phyloP scores from a whole-genome alignment of 2,113 vertebrate species.

The Gymnocephalus cernua region DNA sequence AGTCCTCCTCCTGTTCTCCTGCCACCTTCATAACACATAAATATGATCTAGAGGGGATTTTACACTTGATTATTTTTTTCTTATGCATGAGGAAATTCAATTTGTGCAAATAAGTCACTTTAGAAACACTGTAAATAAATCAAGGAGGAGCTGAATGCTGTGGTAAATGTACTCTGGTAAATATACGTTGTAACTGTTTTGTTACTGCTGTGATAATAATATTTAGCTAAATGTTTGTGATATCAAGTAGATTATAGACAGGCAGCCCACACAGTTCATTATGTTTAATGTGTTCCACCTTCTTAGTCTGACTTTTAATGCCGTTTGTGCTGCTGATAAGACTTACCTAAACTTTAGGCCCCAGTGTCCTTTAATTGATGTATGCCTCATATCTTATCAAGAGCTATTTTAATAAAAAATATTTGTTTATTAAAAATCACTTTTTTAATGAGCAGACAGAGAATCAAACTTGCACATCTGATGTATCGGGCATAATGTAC shows the following conservation, averaged over 20 bases:
- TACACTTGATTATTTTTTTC: slow-evolving; percentile 13
- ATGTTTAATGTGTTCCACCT: slow-evolving; percentile 10
- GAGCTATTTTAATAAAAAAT: background rate
- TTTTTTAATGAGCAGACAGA: slow-evolving; percentile 9
- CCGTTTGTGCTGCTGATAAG: background rate
- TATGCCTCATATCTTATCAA: background rate
- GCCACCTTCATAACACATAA: slow-evolving; percentile 9
- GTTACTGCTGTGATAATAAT: background rate
- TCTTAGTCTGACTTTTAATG: background rate
- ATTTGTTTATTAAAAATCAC: background rate
- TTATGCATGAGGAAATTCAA: slow-evolving; percentile 7
- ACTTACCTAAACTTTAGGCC: background rate
- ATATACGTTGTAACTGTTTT: slow-evolving; percentile 3
- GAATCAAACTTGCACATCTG: slow-evolving; percentile 10
- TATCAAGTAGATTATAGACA: background rate
- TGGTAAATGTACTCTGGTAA: background rate
- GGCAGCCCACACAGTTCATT: slow-evolving; percentile 7
- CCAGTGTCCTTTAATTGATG: background rate
- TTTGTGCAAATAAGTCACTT: slow-evolving; percentile 29
- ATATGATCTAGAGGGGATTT: slow-evolving; percentile 22
- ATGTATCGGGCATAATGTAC: background rate
- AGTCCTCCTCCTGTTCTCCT: slow-evolving; percentile 10
- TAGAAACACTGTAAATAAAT: slow-evolving; percentile 14
- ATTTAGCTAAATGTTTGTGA: background rate
- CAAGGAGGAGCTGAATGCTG: background rate